Percentiles rank a stretch among this genome's conserved stretches.
phyloP scores from a whole-genome alignment of 2,797 vertebrate species.

The Aeoliscus strigatus region DNA sequence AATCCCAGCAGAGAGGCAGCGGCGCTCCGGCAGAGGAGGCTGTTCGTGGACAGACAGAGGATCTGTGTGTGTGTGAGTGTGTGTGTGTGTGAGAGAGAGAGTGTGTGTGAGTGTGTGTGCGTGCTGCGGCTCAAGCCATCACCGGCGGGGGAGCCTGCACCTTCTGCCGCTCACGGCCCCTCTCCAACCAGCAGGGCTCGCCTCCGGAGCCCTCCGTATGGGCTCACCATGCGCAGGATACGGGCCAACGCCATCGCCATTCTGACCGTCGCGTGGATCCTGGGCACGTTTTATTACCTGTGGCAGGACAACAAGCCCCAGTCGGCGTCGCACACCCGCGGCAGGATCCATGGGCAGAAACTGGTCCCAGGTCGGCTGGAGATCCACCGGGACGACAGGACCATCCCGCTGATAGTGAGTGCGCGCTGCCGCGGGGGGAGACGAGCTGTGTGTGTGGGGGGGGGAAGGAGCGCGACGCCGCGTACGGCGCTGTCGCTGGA shows the following conservation, averaged over 20 bases:
- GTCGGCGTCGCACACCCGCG: constrained; percentile 66
- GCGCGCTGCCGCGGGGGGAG: background rate
- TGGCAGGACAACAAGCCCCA: constrained; percentile 97
- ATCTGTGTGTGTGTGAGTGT: constrained; percentile 23
- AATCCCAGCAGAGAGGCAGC: constrained; percentile 46
- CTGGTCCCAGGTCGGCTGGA: constrained; percentile 75
- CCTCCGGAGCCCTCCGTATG: constrained; percentile 70
- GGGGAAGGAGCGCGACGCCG: constrained; percentile 5
- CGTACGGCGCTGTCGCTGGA: constrained; percentile 28
- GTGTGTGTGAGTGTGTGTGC: no score
- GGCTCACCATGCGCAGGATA: constrained; percentile 93
- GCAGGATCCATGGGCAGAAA: constrained; percentile 71
- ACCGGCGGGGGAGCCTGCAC: constrained; percentile 46
- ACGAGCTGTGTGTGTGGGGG: background rate
- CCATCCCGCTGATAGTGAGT: constrained; percentile 89
- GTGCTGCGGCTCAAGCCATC: constrained; percentile 60
- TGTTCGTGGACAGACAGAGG: constrained; percentile 16
- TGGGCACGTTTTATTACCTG: constrained; percentile 99
- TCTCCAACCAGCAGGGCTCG: constrained; percentile 46
- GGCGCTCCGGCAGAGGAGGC: constrained; percentile 37
- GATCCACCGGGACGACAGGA: constrained; percentile 85
- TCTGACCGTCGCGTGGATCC: constrained; percentile 96
- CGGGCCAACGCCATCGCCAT: constrained; percentile 97
- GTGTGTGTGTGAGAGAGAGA: constrained; percentile 7
- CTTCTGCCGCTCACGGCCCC: constrained; percentile 21